These are phyloP conservation scores for Zoanthus sansibaricus DNA, from an alignment of 92 coral and sea anemone species.

Conservation along the genomic window DNA sequence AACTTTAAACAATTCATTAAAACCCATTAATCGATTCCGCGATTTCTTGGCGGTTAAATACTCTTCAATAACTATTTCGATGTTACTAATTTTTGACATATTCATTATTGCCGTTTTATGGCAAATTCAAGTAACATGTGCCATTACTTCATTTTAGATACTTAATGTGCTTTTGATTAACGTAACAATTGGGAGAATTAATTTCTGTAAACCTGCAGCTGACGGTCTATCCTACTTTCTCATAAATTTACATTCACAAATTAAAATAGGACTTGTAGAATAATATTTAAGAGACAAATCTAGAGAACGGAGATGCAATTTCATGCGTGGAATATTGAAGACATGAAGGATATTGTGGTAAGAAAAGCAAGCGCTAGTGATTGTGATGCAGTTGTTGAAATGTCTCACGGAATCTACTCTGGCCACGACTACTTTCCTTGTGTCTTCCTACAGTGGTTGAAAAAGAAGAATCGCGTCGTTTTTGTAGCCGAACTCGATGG, in stretches of 20 bases:
- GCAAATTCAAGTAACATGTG: not conserved
- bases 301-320: not conserved
- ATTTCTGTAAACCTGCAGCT: constrained; percentile 30
- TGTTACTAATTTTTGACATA: not conserved
- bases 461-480: constrained; percentile 68
- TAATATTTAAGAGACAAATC: constrained; percentile 22
- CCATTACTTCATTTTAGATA: not conserved
- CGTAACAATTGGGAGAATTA: constrained; percentile 18
- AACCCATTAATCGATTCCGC: not conserved
- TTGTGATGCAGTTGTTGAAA: constrained; percentile 74
- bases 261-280: constrained; percentile 1
- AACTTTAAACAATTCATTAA: not conserved
- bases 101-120: constrained; percentile 7
- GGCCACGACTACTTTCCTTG: constrained; percentile 96
- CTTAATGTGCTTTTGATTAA: constrained; percentile 27
- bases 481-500: constrained; percentile 84
- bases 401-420: constrained; percentile 88
- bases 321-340: not conserved
- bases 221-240: constrained; percentile 16
- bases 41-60: not conserved
- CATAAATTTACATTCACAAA: constrained; percentile 39
- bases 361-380: constrained; percentile 79
- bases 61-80: not conserved
- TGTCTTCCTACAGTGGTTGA: constrained; percentile 83
- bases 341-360: constrained; percentile 78